phyloP scores from a whole-genome alignment of 2,113 vertebrate genomes.

The Anseranas semipalmata region DNA sequence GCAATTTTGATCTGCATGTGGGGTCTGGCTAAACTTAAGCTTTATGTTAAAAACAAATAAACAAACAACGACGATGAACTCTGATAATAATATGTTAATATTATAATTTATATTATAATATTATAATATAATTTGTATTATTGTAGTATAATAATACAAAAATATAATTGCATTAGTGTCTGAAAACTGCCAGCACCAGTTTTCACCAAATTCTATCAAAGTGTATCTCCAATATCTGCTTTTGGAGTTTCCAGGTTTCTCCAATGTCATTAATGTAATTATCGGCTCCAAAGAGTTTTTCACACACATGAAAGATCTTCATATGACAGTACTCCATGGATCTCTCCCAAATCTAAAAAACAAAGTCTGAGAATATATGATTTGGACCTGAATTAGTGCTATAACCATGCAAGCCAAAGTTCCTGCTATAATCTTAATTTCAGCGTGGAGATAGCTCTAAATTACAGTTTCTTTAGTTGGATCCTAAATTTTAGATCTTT shows the following conservation, averaged over 20 bases:
- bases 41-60: not conserved
- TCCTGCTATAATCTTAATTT: not conserved
- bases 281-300: not conserved
- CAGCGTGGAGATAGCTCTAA: not conserved
- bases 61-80: not conserved
- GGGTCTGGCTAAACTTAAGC: not conserved
- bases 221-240: rapidly evolving
- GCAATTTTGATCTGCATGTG: not conserved
- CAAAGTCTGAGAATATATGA: not conserved
- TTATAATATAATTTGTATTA: too few species aligned
- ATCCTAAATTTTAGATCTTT: too few species aligned
- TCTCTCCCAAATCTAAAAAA: too few species aligned
- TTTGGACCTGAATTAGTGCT: not conserved
- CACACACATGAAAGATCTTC: rapidly evolving
- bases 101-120: too few species aligned
- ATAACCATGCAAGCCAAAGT: not conserved
- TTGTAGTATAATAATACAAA: too few species aligned
- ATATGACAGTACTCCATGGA: rapidly evolving
- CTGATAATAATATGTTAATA: not conserved
- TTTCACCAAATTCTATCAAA: not conserved
- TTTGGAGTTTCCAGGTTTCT: not conserved
- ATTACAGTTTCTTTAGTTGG: not conserved
- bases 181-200: not conserved
- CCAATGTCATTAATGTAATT: not conserved
- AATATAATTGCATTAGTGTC: not conserved